phyloP scores from a whole-genome alignment of 2,888 invertebrate genomes.

The Ctenicera cuprea region DNA sequence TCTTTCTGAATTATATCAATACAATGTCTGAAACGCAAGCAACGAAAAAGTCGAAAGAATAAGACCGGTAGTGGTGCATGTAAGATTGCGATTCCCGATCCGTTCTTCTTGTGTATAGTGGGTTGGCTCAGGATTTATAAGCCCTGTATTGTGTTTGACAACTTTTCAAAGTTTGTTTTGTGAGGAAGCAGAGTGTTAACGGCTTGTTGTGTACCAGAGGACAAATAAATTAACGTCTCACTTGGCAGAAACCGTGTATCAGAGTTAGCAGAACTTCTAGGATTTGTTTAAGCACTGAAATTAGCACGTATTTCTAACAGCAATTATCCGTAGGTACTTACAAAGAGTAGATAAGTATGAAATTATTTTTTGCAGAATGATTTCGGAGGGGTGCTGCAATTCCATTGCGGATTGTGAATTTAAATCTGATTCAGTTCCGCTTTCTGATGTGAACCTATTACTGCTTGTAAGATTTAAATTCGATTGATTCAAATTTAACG shows the following conservation, averaged over 20 bases:
- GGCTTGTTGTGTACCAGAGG: conserved; percentile 48
- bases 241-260: conserved; percentile 46
- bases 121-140: conserved; percentile 48
- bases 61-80: conserved; percentile 27
- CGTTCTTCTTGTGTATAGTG: conserved; percentile 35
- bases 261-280: conserved; percentile 39
- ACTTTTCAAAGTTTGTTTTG: conserved; percentile 55
- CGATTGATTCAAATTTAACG: too few relatives aligned
- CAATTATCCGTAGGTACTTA: too few relatives aligned
- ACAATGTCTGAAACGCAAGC: too few relatives aligned
- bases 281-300: conserved; percentile 39
- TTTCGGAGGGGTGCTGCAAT: too few relatives aligned
- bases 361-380: neutral
- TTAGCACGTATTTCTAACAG: conserved; percentile 24
- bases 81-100: conserved; percentile 30
- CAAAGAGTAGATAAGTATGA: neutral
- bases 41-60: neutral
- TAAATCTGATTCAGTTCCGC: neutral
- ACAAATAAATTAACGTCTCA: conserved; percentile 54
- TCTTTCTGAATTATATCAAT: too few relatives aligned
- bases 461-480: too few relatives aligned
- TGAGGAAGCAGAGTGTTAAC: conserved; percentile 51
- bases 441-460: too few relatives aligned
- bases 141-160: conserved; percentile 53
- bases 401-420: neutral